phyloP scores from a whole-genome alignment of 2,797 vertebrate genomes.

The Ceyx erithaca region DNA sequence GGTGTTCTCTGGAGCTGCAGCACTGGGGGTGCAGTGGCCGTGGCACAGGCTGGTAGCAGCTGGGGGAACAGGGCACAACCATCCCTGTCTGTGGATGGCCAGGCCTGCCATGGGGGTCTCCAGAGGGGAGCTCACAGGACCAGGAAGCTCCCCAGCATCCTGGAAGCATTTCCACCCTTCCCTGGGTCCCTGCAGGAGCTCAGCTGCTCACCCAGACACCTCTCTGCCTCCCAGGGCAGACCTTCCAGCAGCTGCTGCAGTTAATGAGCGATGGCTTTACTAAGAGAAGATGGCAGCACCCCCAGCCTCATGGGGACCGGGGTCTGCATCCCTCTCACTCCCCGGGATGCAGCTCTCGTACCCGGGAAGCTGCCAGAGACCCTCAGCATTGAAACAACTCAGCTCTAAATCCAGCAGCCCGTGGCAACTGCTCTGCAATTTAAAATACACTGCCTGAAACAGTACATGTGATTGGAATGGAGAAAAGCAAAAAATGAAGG shows the following conservation, averaged over 20 bases:
- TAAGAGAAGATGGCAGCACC: rapidly evolving
- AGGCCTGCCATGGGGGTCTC: rapidly evolving
- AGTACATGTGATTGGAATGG: background rate
- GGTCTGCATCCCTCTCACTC: background rate
- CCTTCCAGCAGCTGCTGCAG: background rate
- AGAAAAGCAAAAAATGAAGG: background rate
- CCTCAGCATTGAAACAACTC: background rate
- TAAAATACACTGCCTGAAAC: background rate
- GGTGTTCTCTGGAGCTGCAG: background rate
- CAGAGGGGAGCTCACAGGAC: background rate
- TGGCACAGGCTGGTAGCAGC: background rate
- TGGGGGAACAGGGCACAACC: rapidly evolving
- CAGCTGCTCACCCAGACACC: background rate
- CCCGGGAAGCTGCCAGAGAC: background rate
- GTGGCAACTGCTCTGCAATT: background rate
- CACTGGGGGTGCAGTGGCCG: background rate
- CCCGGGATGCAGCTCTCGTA: rapidly evolving
- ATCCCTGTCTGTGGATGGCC: rapidly evolving
- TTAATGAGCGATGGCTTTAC: background rate
- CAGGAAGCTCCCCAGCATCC: background rate
- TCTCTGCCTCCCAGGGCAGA: background rate
- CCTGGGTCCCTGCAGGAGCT: background rate
- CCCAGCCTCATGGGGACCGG: background rate
- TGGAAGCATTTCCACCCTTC: background rate
- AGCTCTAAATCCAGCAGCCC: background rate